phyloP scores from a whole-genome alignment of 2,797 vertebrate species.

The Vipera latastei region DNA sequence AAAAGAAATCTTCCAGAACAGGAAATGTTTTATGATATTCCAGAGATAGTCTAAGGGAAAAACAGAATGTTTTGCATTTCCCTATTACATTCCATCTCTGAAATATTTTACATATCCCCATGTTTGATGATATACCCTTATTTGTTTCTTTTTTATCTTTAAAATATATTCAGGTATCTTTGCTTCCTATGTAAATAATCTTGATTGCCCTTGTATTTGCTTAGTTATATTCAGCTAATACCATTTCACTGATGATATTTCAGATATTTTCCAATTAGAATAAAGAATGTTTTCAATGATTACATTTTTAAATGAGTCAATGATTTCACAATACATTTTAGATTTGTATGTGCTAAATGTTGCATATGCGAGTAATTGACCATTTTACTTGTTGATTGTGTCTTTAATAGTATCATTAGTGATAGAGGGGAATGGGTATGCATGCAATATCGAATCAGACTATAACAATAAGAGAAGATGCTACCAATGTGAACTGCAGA shows the following conservation, averaged over 20 bases:
- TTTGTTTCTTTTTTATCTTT: neutral
- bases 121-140: neutral
- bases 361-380: constrained; percentile 16
- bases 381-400: constrained; percentile 25
- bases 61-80: neutral
- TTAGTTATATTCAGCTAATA: neutral
- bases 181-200: neutral
- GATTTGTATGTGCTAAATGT: constrained; percentile 5
- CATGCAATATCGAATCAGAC: constrained; percentile 16
- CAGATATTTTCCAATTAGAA: neutral
- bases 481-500: constrained; percentile 9
- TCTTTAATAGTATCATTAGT: constrained; percentile 18
- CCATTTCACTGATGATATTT: neutral
- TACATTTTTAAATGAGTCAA: constrained; percentile 2
- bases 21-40: neutral
- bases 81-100: neutral
- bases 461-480: constrained; percentile 22
- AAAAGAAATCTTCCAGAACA: neutral
- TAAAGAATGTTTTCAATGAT: neutral
- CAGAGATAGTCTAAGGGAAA: neutral
- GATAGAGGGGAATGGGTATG: constrained; percentile 15
- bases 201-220: neutral
- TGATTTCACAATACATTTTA: neutral
- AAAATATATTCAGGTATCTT: neutral
- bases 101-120: neutral